Evolutionary conservation across 2,113 vertebrate genomes (phyloP), one percentile per base, ranked within the genome.

Genomic region (Hucho hucho): DNA sequence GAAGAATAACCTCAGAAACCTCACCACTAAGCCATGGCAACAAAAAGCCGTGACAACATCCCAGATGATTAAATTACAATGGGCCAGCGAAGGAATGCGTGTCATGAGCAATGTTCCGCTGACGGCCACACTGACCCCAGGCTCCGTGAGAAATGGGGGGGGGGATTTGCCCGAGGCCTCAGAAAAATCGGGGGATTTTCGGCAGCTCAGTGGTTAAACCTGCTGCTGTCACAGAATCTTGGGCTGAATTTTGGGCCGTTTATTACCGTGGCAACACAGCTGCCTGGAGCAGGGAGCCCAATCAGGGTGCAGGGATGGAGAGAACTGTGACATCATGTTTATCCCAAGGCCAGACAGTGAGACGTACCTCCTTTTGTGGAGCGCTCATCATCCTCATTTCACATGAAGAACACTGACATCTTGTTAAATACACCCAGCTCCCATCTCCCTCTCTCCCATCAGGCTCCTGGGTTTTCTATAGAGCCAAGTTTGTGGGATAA

Each of bases 221-320:
- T 75, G 85, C 37, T 11, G 9, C 85, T 81, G 83, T 88, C 86
- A 87, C 24, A 77, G 86, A 86, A 78, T 79, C 80, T 71, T 78
- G 79, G 75, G 84, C 76, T 87, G 84, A 70, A 43, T 43, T 9
- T 43, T 43, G 14, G 43, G 14, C 49, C 37, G 73, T 82, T 88
- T 81, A 89, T 86, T 83, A 83, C 83, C 79, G 74, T 81, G 75
- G 84, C 80, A 81, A 82, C 81, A 80, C 90, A 91, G 89, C 90
- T 90, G 89, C 89, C 84, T 65, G 53, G 5, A 14, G 73, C 75
- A 82, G 78, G 83, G 63, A 73, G 74, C 53, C 76, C 73, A 74
- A 77, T 67, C 2, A 20, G 64, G 59, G 59, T 12, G 25, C 61
- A n/a, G 46, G 25, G 73, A 58, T 53, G 6, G 18, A 74, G 68